phyloP scores from a whole-genome alignment of 2,888 invertebrate genomes.

The Hyalella azteca region DNA sequence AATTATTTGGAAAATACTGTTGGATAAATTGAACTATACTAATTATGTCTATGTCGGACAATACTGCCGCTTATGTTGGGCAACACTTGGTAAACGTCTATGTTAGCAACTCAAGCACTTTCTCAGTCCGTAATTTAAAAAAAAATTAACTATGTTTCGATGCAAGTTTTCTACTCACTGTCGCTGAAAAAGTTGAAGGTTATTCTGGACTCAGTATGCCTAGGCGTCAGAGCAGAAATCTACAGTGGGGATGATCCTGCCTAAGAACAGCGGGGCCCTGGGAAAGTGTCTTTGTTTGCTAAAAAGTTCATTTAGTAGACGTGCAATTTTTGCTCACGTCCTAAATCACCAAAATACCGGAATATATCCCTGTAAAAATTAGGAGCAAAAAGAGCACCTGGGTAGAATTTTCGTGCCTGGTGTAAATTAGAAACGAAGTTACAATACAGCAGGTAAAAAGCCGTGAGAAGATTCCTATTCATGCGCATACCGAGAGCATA shows the following conservation, averaged over 20 bases:
- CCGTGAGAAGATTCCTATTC: slow-evolving; percentile 16
- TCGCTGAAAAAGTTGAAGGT: slow-evolving; percentile 1
- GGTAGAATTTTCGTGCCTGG: slow-evolving; percentile 21
- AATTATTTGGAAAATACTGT: too few species aligned
- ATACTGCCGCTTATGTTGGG: too few species aligned
- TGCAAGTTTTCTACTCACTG: background rate
- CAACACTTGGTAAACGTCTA: too few species aligned
- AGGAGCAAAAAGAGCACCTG: slow-evolving; percentile 12
- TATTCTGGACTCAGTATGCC: slow-evolving; percentile 14
- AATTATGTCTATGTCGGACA: too few species aligned
- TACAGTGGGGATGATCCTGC: slow-evolving; percentile 2
- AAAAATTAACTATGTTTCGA: too few species aligned
- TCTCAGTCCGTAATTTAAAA: too few species aligned
- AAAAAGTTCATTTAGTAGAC: slow-evolving; percentile 8
- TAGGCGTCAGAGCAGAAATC: slow-evolving; percentile 16
- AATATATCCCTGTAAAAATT: slow-evolving; percentile 25
- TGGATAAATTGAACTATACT: too few species aligned
- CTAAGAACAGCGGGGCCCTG: too few species aligned
- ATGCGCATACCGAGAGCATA: background rate
- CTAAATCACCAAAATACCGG: slow-evolving; percentile 11
- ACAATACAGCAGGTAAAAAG: slow-evolving; percentile 25
- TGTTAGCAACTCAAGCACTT: too few species aligned
- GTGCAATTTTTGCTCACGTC: background rate
- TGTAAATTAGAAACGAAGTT: slow-evolving; percentile 15
- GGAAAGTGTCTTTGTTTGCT: slow-evolving; percentile 26